These are phyloP conservation scores for Aurelia aurita DNA, from an alignment of 30 jellyfish, hydroid and myxozoan genomes.

Conservation along the genomic window DNA sequence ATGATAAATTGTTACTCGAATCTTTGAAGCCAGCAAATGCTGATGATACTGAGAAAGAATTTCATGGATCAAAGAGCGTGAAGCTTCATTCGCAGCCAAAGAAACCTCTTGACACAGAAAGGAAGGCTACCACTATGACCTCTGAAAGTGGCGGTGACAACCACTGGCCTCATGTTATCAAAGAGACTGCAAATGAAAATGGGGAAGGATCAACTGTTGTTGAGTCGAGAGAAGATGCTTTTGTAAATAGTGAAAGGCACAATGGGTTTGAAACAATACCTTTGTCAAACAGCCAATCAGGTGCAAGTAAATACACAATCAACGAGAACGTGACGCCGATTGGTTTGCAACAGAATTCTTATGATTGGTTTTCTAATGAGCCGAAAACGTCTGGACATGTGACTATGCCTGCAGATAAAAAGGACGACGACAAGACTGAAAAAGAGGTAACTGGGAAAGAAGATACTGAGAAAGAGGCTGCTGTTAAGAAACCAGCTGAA, in stretches of 20 bases:
- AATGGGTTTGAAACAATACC: slow-evolving; percentile 26
- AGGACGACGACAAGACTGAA: slow-evolving; percentile 38
- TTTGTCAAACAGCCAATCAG: slow-evolving; percentile 10
- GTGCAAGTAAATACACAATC: slow-evolving; percentile 23
- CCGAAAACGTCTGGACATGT: neutral
- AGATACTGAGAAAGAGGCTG: slow-evolving; percentile 6
- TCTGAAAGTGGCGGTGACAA: neutral
- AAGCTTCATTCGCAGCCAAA: no score
- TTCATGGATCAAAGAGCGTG: no score
- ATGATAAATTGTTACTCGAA: slow-evolving; percentile 23
- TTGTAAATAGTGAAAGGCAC: slow-evolving; percentile 1
- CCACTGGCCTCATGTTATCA: slow-evolving; percentile 16
- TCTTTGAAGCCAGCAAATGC: slow-evolving; percentile 10
- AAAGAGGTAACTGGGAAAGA: slow-evolving; percentile 19
- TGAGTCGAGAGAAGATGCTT: neutral
- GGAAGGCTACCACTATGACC: no score
- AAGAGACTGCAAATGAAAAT: slow-evolving; percentile 3
- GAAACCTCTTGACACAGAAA: no score
- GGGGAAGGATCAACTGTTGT: neutral
- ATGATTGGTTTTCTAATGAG: slow-evolving; percentile 9
- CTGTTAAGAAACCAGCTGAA: neutral
- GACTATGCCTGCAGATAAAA: slow-evolving; percentile 28
- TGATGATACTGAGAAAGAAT: no score
- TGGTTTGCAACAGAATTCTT: neutral
- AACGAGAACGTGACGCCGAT: slow-evolving; percentile 8